A percentile compares a stretch with the other conserved stretches of the same genome.
Conservation (phyloP, 2,888 invertebrate genomes). For the Phragmatobia fuliginosa region DNA sequence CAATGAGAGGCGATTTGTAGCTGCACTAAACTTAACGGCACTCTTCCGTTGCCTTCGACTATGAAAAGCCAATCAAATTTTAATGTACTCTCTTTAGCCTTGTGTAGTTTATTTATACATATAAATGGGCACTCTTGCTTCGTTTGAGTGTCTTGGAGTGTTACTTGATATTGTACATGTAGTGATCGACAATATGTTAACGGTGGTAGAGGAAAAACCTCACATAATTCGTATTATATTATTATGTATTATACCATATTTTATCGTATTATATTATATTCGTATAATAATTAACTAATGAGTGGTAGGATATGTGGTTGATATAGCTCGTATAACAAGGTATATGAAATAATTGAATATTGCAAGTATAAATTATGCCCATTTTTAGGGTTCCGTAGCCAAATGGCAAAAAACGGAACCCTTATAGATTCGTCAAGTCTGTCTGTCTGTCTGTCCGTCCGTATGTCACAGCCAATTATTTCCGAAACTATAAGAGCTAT, state of each 20-base stretch:
- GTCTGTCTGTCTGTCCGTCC: no score
- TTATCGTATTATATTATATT: background rate
- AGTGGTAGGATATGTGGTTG: background rate
- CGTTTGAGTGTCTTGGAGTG: constrained; percentile 18
- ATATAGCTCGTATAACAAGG: background rate
- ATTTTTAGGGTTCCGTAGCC: background rate
- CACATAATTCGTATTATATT: background rate
- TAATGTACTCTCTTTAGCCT: constrained; percentile 67
- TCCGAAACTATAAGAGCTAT: no score
- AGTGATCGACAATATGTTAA: background rate
- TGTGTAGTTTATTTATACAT: constrained; percentile 61
- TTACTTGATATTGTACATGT: background rate
- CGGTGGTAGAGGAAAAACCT: background rate
- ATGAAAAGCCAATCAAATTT: constrained; percentile 81
- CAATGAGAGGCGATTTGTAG: constrained; percentile 73
- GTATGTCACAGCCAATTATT: no score
- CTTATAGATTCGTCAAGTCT: no score
- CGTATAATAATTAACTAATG: background rate
- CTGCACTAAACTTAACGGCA: constrained; percentile 73
- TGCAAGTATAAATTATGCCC: background rate
- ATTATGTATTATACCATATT: background rate
- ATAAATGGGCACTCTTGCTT: constrained; percentile 46
- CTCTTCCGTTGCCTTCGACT: constrained; percentile 67
- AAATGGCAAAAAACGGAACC: no score
- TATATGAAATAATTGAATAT: background rate